These are phyloP conservation scores for Nematostella vectensis DNA, from an alignment of 92 coral and sea anemone genomes.

Conservation along the genomic window DNA sequence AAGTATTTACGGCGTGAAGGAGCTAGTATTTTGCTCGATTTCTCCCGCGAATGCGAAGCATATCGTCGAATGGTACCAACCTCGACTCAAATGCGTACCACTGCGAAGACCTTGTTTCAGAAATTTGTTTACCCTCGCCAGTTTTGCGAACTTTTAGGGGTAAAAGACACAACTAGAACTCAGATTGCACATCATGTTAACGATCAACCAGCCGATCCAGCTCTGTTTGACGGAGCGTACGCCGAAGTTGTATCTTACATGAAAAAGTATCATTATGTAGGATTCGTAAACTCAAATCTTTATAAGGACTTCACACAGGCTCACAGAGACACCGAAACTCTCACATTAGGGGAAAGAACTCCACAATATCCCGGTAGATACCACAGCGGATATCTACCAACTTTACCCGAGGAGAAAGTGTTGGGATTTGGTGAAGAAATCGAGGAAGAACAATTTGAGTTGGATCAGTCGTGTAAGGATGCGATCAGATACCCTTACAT, in stretches of 20 bases:
- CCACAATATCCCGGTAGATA: slow-evolving; percentile 45
- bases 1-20: slow-evolving; percentile 66
- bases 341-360: slow-evolving; percentile 39
- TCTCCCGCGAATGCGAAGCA: slow-evolving; percentile 77
- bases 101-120: slow-evolving; percentile 79
- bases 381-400: slow-evolving; percentile 67
- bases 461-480: slow-evolving; percentile 61
- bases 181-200: slow-evolving; percentile 76
- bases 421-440: slow-evolving; percentile 76
- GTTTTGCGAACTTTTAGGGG: slow-evolving; percentile 42
- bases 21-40: slow-evolving; percentile 74
- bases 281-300: slow-evolving; percentile 58
- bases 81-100: slow-evolving; percentile 60
- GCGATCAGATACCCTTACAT: slow-evolving; percentile 33
- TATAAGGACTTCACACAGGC: slow-evolving; percentile 57
- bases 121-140: slow-evolving; percentile 60
- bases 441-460: slow-evolving; percentile 68
- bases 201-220: slow-evolving; percentile 60
- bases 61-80: slow-evolving; percentile 83
- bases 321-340: slow-evolving; percentile 37
- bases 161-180: slow-evolving; percentile 54
- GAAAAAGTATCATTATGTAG: slow-evolving; percentile 65
- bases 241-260: slow-evolving; percentile 62
- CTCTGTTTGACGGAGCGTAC: slow-evolving; percentile 74
- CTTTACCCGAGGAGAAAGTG: slow-evolving; percentile 93